Evolutionary conservation across 2,797 vertebrate genomes (phyloP), one percentile per base, ranked within the genome.

Genomic region (Florisuga fusca): DNA sequence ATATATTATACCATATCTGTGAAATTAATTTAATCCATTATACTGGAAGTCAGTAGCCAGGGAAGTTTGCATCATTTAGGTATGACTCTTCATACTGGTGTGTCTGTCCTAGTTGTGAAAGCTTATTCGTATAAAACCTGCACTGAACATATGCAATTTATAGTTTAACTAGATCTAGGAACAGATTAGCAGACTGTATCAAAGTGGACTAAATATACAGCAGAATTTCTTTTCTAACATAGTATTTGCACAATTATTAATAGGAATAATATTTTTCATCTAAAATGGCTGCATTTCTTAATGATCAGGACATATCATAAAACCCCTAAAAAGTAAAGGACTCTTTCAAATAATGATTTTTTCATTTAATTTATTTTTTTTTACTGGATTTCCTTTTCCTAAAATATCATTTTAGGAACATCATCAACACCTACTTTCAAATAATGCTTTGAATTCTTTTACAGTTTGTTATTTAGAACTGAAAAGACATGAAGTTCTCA

Each of bases 11-110:
- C 45, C 38, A 25, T 82, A 77, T 86, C 59, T 89, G 72, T 86
- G 74, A 91, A 94, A 94, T 76, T 34, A 90, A 72, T 93, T 95
- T 85, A 80, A 79, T 55, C 92, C n/a, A 53, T 59, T 61, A 80
- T 74, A 90, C 38, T 82, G 77, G 93, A 93, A 77, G 18, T 25
- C 69, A 84, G 79, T 92, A 89, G 80, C 15, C 19, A 13, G 7
- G 43, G 59, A 93, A 75, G 26, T 91, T 80, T 92, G 34, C 26
- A 55, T 68, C 18, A 72, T 78, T 89, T 73, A 71, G 31, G 53
- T 64, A 85, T 87, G 55, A 26, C 43, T 95, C 20, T 87, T 86
- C 67, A 87, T 94, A 41, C n/a, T 31, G 18, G 4, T 71, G 38
- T 84, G 19, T 41, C 77, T 87, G 33, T 78, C 34, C 12, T 50